Evolutionary conservation across 2,888 invertebrate genomes (phyloP).

Genomic region (Hetaerina titia): DNA sequence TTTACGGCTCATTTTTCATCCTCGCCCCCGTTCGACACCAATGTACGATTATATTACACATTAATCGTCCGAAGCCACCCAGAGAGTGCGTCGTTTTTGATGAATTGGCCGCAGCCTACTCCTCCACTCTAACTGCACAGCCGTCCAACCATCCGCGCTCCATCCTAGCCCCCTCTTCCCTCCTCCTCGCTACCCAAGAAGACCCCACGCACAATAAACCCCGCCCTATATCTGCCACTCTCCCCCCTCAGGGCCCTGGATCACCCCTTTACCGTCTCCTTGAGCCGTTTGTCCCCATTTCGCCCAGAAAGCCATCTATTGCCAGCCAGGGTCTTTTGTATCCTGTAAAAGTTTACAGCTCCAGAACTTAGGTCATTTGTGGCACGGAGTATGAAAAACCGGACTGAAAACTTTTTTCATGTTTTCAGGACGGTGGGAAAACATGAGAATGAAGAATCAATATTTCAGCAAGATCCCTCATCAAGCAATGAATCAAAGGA

Average conservation of each 20-base stretch:
- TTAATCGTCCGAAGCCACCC: slow-evolving; percentile 11
- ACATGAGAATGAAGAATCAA: no score
- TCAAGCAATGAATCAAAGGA: no score
- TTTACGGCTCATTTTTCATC: neutral
- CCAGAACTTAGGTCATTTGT: neutral
- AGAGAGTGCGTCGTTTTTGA: neutral
- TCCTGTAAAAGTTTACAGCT: neutral
- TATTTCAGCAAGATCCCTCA: no score
- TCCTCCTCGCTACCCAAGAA: neutral
- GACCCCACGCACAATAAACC: neutral
- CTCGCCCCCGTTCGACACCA: neutral
- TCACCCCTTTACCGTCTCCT: neutral
- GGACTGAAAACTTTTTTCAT: neutral
- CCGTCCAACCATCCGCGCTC: neutral
- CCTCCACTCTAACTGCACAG: neutral
- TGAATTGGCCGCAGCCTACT: neutral
- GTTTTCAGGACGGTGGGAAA: no score
- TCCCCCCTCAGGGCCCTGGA: neutral
- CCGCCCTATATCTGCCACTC: neutral
- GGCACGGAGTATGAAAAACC: neutral
- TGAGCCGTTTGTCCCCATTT: no score
- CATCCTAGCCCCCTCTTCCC: neutral
- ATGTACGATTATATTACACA: slow-evolving; percentile 3
- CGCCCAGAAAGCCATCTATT: no score
- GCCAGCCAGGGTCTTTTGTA: neutral